Conservation (phyloP, 2,888 invertebrate species). For the Drosophila antonietae region DNA sequence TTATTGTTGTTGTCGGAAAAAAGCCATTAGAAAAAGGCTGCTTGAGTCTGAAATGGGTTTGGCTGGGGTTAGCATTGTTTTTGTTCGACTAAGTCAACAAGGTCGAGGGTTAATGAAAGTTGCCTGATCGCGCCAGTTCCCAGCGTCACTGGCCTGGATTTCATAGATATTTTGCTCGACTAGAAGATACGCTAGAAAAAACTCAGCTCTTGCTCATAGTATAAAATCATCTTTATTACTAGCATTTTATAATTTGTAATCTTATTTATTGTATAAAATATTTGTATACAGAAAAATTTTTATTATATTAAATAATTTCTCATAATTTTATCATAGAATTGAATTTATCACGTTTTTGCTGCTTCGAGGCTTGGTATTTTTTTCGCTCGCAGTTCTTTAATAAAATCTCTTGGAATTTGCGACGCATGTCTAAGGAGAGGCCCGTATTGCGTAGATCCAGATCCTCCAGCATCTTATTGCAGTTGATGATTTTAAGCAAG, state of each 20-base stretch:
- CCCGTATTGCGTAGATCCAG: slow-evolving; percentile 83
- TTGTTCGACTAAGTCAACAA: slow-evolving; percentile 76
- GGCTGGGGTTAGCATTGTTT: slow-evolving; percentile 59
- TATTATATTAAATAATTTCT: neutral
- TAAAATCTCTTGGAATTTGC: slow-evolving; percentile 76
- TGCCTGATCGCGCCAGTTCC: slow-evolving; percentile 27
- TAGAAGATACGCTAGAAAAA: neutral
- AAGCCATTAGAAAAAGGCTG: slow-evolving; percentile 74
- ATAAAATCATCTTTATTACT: neutral
- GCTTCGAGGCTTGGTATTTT: slow-evolving; percentile 48
- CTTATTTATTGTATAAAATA: neutral
- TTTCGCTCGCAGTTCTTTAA: slow-evolving; percentile 63
- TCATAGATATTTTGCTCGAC: neutral
- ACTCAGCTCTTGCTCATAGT: neutral
- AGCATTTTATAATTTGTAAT: neutral
- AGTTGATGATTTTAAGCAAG: slow-evolving; percentile 79
- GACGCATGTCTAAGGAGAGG: slow-evolving; percentile 69
- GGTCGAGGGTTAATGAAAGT: slow-evolving; percentile 75
- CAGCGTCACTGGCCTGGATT: slow-evolving; percentile 6
- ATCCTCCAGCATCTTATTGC: slow-evolving; percentile 74
- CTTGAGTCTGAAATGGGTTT: slow-evolving; percentile 53
- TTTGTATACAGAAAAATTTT: too few species aligned
- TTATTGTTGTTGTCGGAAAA: slow-evolving; percentile 28
- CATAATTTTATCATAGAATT: slow-evolving; percentile 57
- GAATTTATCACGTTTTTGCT: slow-evolving; percentile 61